Evolutionary conservation across 2,113 vertebrate genomes (phyloP).

Genomic region (Hyperopisus bebe): DNA sequence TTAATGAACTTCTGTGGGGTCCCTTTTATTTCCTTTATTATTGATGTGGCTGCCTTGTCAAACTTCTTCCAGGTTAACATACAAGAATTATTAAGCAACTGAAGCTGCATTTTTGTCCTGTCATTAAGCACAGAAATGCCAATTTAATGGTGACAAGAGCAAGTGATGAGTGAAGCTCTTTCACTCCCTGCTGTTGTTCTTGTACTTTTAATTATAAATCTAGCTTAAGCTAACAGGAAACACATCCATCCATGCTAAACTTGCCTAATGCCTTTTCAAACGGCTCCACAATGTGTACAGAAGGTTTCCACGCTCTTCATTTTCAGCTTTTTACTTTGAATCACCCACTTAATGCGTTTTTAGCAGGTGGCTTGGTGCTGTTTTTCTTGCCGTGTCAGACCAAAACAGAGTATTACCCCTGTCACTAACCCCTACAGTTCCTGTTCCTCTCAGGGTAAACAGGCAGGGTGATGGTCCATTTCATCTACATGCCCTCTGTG

Average conservation of each 20-base stretch:
- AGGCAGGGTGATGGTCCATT: conserved; percentile 27
- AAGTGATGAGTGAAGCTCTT: not conserved
- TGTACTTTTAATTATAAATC: conserved; percentile 12
- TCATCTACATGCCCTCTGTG: conserved; percentile 24
- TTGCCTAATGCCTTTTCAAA: conserved; percentile 14
- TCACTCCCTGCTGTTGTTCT: not conserved
- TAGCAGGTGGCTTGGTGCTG: conserved; percentile 7
- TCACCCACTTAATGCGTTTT: conserved; percentile 17
- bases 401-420: conserved; percentile 17
- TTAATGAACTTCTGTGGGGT: conserved; percentile 8
- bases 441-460: conserved; percentile 32
- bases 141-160: not conserved
- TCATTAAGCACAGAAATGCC: not conserved
- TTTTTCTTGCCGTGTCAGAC: not conserved
- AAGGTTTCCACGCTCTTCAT: not conserved
- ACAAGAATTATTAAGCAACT: not conserved
- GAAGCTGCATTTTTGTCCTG: not conserved
- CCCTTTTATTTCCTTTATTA: conserved; percentile 4
- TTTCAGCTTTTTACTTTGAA: not conserved
- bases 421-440: conserved; percentile 27
- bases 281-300: not conserved
- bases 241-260: conserved; percentile 12
- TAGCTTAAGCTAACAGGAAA: conserved; percentile 5
- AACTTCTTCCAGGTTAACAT: conserved; percentile 5
- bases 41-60: not conserved